These are phyloP conservation scores for Chloroclystis v-ata DNA, from an alignment of 2,888 invertebrate genomes.

Conservation along the genomic window DNA sequence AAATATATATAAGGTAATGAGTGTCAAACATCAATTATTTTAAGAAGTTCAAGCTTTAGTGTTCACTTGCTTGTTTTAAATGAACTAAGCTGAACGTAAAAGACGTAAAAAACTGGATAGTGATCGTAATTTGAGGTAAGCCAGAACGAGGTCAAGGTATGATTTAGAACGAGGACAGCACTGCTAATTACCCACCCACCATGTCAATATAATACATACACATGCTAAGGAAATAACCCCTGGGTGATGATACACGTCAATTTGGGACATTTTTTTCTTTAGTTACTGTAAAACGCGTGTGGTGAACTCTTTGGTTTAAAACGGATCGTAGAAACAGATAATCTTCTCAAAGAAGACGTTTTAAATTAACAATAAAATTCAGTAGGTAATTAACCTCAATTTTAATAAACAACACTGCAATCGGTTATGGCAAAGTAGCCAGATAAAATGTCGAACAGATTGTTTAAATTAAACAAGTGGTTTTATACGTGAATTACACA, in stretches of 20 bases:
- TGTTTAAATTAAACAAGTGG: conserved; percentile 66
- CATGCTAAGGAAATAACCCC: conserved; percentile 40
- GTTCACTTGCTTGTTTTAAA: no score
- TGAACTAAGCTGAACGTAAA: background rate
- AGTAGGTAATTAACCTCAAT: background rate
- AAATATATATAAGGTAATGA: no score
- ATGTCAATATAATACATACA: conserved; percentile 50
- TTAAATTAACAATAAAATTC: no score
- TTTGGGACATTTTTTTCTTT: conserved; percentile 31
- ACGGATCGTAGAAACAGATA: conserved; percentile 14
- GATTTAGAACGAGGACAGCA: conserved; percentile 64
- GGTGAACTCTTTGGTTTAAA: conserved; percentile 21
- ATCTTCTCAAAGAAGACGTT: background rate
- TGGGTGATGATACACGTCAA: conserved; percentile 34
- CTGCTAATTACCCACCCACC: conserved; percentile 63
- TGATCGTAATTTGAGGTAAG: conserved; percentile 60
- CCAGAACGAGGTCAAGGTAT: conserved; percentile 69
- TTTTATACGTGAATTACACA: conserved; percentile 74
- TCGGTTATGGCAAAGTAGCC: conserved; percentile 25
- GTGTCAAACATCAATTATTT: no score
- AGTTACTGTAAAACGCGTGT: conserved; percentile 25
- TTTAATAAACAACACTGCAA: conserved; percentile 21
- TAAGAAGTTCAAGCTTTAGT: no score
- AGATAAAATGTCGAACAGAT: conserved; percentile 48
- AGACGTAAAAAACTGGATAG: conserved; percentile 51